Conservation (phyloP, 2,797 vertebrate species). For the Neoniphon sammara region DNA sequence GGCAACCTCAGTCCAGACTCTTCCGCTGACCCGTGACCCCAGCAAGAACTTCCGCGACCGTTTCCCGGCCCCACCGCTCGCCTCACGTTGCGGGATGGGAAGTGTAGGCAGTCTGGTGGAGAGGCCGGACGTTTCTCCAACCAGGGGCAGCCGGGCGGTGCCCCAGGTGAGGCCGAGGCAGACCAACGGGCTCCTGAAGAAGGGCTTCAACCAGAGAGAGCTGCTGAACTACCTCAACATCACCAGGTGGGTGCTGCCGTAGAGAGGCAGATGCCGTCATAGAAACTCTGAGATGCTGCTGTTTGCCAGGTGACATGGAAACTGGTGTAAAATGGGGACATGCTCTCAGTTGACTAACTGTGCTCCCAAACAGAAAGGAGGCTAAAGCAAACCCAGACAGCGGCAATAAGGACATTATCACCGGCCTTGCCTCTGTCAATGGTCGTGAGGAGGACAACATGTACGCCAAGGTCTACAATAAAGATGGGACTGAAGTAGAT, state of each 20-base stretch:
- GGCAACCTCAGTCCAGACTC: constrained; percentile 92
- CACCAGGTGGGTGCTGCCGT: constrained; percentile 78
- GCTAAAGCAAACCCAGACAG: constrained; percentile 71
- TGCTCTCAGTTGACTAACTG: constrained; percentile 32
- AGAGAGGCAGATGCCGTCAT: background rate
- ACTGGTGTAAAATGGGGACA: constrained; percentile 11
- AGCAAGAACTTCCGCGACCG: constrained; percentile 81
- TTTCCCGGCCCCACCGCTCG: constrained; percentile 77
- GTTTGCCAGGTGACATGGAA: background rate
- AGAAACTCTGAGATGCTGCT: background rate
- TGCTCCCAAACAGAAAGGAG: constrained; percentile 84
- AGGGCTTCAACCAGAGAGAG: constrained; percentile 93
- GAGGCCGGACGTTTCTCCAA: constrained; percentile 88
- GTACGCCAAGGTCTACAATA: constrained; percentile 88
- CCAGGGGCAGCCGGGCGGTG: constrained; percentile 83
- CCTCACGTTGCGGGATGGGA: constrained; percentile 89
- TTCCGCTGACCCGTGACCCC: constrained; percentile 87
- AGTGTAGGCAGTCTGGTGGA: constrained; percentile 98
- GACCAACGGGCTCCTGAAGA: constrained; percentile 89
- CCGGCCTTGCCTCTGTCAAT: constrained; percentile 77
- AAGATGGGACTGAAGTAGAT: constrained; percentile 87
- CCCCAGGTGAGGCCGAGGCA: constrained; percentile 88
- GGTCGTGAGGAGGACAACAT: constrained; percentile 82
- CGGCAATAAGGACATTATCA: constrained; percentile 77
- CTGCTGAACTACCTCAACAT: constrained; percentile 95